Evolutionary conservation across 2,797 vertebrate genomes (phyloP), one percentile per base, ranked within the genome.

Genomic region (Calcarius lapponicus): DNA sequence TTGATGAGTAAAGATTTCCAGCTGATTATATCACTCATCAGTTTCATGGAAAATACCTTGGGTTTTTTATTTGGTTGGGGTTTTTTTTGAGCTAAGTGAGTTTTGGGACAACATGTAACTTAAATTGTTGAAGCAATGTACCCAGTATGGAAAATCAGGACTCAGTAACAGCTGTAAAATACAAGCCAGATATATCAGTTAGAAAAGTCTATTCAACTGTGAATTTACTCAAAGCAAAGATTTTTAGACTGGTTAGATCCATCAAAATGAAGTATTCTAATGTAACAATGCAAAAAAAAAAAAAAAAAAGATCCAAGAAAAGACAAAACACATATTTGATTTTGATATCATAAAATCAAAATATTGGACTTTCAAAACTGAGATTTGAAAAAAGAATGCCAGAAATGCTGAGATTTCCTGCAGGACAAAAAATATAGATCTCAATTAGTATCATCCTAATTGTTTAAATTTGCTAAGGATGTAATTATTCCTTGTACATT

Each of bases 321-420:
- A 61, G 28, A 17, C 45, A 43, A 38, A 34, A 34, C 31, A 25
- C 7, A 10, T 64, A 38, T 61, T 69, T 78, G 32, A 81, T 88
- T 92, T 90, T 79, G 45, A 48, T 28, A 73, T 50, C 2, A 4
- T 56, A 38, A 78, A 90, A 65, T 65, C 17, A 95, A 91, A 88
- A 86, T 86, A 62, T 60, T 92, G 45, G 25, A 54, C 71, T 86
- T 86, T 93, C 43, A 94, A 84, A 90, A 81, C 57, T 26, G 69
- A 40, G 26, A 16, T 56, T 90, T 90, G 36, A 94, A 95, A 83
- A 88, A 26, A 69, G 54, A 65, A 54, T 20, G 82, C 45, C 13
- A 45, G 43, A 88, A 90, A 75, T 81, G 6, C 11, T 83, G 31
- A 80, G 20, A 51, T 79, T 84, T 94, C 58, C 76, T 84, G 26